Evolutionary conservation across 2,797 vertebrate species (phyloP).

Genomic region (Pachyuromys duprasi): DNA sequence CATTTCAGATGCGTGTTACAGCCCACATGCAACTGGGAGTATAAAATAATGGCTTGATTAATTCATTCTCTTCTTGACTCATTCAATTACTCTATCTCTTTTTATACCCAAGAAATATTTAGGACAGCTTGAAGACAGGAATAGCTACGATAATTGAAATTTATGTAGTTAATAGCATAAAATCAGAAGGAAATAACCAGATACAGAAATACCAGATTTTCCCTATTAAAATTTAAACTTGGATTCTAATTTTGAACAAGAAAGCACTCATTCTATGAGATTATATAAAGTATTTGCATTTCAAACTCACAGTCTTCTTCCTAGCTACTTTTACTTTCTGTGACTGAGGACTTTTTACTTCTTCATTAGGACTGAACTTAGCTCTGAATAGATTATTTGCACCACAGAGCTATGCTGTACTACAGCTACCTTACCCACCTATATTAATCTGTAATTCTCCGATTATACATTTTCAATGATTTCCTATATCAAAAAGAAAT

Average conservation of each 20-base stretch:
- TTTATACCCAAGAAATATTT: not conserved
- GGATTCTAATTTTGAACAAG: conserved; percentile 52
- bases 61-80: not conserved
- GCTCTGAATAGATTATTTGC: not conserved
- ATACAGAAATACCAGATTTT: conserved; percentile 36
- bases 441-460: not conserved
- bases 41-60: not conserved
- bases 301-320: conserved; percentile 51
- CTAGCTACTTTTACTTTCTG: conserved; percentile 10
- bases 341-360: conserved; percentile 61
- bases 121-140: conserved; percentile 15
- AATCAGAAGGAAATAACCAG: conserved; percentile 57
- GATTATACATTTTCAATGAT: not conserved
- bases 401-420: not conserved
- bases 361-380: conserved; percentile 22
- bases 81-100: not conserved
- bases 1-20: not conserved
- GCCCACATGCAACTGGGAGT: not conserved
- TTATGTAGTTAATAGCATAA: conserved; percentile 28
- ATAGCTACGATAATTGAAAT: not conserved
- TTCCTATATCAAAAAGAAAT: not conserved
- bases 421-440: not conserved
- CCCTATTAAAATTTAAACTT: conserved; percentile 67
- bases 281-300: conserved; percentile 54
- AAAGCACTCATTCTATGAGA: conserved; percentile 57